Evolutionary conservation across 37 sponge, comb jelly and placozoan species (phyloP).

Genomic region (Eunapius fragilis): DNA sequence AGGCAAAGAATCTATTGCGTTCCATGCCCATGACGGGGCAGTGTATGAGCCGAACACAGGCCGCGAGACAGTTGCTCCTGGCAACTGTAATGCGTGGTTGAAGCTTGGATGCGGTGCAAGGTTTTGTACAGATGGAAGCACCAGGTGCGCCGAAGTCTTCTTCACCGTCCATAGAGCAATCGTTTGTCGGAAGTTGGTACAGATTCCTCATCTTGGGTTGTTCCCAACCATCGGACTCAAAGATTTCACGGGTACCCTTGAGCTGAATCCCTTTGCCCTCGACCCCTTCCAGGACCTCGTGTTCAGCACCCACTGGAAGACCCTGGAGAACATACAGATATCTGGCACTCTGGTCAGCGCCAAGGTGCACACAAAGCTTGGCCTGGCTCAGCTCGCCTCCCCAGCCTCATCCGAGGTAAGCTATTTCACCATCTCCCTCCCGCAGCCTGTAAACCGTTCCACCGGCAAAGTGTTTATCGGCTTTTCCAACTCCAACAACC

Average conservation of each 20-base stretch:
- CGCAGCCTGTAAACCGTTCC: not conserved
- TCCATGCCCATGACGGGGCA: constrained; percentile 54
- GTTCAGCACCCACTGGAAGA: constrained; percentile 21
- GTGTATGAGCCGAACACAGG: constrained; percentile 34
- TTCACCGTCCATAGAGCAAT: constrained; percentile 62
- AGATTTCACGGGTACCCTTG: constrained; percentile 33
- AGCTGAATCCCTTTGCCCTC: constrained; percentile 16
- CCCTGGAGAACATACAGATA: constrained; percentile 13
- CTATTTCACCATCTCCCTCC: constrained; percentile 28
- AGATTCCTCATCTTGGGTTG: constrained; percentile 57
- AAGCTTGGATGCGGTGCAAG: constrained; percentile 70
- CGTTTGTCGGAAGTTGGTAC: constrained; percentile 35
- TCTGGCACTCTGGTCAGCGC: constrained; percentile 14
- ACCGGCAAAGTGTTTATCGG: constrained; percentile 44
- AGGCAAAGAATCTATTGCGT: constrained; percentile 56
- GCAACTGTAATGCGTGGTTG: constrained; percentile 27
- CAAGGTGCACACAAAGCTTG: constrained; percentile 18
- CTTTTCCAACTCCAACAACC: constrained; percentile 15
- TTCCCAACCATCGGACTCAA: constrained; percentile 73
- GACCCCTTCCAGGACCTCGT: constrained; percentile 28
- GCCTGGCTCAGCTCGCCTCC: constrained; percentile 12
- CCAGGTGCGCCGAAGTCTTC: constrained; percentile 55
- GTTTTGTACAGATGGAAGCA: constrained; percentile 44
- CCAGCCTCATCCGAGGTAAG: not conserved
- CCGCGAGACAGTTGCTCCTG: constrained; percentile 1